Base-by-base conservation (phyloP, 2,888 invertebrate species). In the Galerucella pusilla region DNA sequence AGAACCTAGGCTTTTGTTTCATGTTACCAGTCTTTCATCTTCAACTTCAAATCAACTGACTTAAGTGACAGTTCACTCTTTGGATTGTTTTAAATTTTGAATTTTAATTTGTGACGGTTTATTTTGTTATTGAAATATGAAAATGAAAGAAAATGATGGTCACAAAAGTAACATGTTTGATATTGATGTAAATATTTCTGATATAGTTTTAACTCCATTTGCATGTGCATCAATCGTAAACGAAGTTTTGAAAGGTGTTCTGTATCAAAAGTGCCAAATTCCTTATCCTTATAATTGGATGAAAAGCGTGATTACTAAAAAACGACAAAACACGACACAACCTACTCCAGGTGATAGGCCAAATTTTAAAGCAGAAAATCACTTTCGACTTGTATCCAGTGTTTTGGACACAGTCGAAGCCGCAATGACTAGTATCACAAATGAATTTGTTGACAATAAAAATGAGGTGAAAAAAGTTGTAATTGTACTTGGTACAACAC, bases 151-250 rank as follows among this genome's bases (percentile, higher is more conserved):
- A 25, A 12, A 42, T 49, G 52, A 67, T 49, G 45, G 20, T 11
- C 5, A 64, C 64, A 49, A 16, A 63, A 25, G 57, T 25, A 46
- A 74, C n/a, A 49, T 57, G 11, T 73, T 65, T 11, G 57, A 66
- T 73, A 78, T 90, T 71, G 83, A 88, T 78, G 84, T 90, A 78
- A 86, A 88, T 67, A 88, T 90, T 75, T 89, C 89, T 61, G 90
- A 90, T 80, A 77, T 85, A 57, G 88, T 90, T 81, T 83, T 91
- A 80, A 91, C 91, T 52, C 88, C 90, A 52, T 88, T 89, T 83
- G 89, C 91, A 20, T 91, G 91, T 85, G 90, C 91, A 5, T 88
- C 90, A 77, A 85, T 91, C 65, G 86, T 91, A 66, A 90, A 89
- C 35, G 91, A 91, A 86, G 82, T 91, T 76, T 86, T 91, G 61